Conservation (phyloP, 2,797 vertebrate species). For the Hippoglossus hippoglossus region DNA sequence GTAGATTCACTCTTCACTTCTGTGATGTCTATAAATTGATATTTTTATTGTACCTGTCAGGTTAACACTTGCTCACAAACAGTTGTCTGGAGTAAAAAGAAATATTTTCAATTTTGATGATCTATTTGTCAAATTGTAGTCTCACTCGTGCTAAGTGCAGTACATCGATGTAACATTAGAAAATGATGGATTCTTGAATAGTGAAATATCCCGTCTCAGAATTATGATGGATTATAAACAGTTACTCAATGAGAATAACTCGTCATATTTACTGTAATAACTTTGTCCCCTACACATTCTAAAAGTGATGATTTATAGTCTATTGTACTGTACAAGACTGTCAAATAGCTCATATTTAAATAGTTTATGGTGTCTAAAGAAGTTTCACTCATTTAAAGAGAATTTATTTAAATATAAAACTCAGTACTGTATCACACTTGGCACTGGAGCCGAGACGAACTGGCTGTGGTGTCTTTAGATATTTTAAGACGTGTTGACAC, state of each 20-base stretch:
- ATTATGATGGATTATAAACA: not conserved
- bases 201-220: conserved; percentile 19
- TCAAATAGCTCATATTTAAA: conserved; percentile 11
- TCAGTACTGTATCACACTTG: conserved; percentile 56
- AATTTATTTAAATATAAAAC: conserved; percentile 36
- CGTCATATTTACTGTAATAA: conserved; percentile 8
- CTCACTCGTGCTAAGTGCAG: conserved; percentile 37
- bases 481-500: conserved; percentile 12
- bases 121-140: conserved; percentile 4
- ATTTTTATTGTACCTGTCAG: conserved; percentile 39
- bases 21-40: conserved; percentile 36
- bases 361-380: conserved; percentile 22
- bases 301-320: conserved; percentile 17
- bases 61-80: conserved; percentile 23
- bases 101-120: not conserved
- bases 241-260: not conserved
- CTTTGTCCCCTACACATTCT: conserved; percentile 3
- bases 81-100: conserved; percentile 6
- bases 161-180: not conserved
- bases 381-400: conserved; percentile 18
- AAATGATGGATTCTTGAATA: conserved; percentile 11
- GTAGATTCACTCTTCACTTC: conserved; percentile 17
- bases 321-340: conserved; percentile 14
- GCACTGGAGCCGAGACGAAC: conserved; percentile 21
- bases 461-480: conserved; percentile 5